These are phyloP conservation scores for Actenoides lindsayi DNA, from an alignment of 2,113 vertebrate genomes.

Conservation along the genomic window DNA sequence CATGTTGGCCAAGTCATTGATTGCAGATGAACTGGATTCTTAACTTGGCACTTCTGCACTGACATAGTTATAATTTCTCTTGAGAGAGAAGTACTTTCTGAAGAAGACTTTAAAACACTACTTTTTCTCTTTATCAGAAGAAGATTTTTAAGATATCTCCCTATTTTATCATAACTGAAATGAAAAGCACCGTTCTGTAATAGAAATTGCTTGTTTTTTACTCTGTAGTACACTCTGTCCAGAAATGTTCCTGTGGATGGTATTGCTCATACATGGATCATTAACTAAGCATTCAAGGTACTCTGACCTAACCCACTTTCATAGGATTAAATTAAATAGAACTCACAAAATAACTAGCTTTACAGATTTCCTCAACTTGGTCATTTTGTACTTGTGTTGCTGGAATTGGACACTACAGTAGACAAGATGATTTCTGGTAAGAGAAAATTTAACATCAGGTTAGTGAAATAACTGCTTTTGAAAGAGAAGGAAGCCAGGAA, in stretches of 20 bases:
- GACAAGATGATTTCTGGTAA: neutral
- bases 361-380: neutral
- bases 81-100: neutral
- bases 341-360: slow-evolving; percentile 17
- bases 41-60: neutral
- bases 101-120: neutral
- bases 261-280: neutral
- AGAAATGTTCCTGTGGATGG: neutral
- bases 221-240: neutral
- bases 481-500: neutral
- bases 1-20: neutral
- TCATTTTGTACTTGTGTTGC: neutral
- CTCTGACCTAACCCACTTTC: neutral
- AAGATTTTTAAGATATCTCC: neutral
- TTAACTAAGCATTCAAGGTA: neutral
- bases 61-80: neutral
- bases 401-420: neutral
- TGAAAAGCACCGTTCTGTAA: neutral
- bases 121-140: neutral
- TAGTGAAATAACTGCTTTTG: slow-evolving; percentile 9
- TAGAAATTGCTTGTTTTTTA: neutral
- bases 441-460: neutral
- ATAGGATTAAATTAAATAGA: neutral
- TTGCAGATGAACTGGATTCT: neutral
- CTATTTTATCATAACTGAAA: slow-evolving; percentile 7